Evolutionary conservation across 2,113 vertebrate genomes (phyloP), one percentile per base, ranked within the genome.

Genomic region (Cheirogaleus medius): DNA sequence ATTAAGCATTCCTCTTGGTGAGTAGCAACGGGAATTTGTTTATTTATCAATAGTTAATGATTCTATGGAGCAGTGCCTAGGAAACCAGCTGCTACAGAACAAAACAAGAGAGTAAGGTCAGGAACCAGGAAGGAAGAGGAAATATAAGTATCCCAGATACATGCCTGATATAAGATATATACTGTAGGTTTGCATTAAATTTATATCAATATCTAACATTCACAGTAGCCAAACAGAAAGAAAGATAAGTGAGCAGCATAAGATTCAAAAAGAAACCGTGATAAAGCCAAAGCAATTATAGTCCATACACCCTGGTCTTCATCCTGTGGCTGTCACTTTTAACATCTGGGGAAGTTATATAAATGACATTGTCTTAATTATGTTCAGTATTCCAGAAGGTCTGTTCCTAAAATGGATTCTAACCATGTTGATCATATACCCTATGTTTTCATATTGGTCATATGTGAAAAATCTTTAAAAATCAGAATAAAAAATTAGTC

Each of bases 11-110:
- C 60, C 13, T 71, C 74, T 66, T 63, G 47, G 39, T 68, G 54
- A 77, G 37, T 14, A 91, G 54, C 54, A 95, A 91, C 7, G 94
- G 60, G 27, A 52, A 95, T 94, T 91, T 90, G 54, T 95, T 94
- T 89, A 64, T 68, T 91, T 83, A 66, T 54, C 39, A 9, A 27
- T 44, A 91, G 95, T 82, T 81, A 97, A 94, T 93, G 68, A 95
- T 94, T 93, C 63, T 83, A 56, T 21, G 42, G n/a, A 88, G 39
- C 23, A 42, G 21, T 42, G 21, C 17, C 91, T 91, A 77, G 94
- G 49, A 86, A 94, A 92, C 77, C 77, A 94, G 60, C 25, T 80
- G 44, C 49, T 76, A n/a, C 3, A 69, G 32, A 93, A 63, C 44
- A 23, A 91, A 96, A 68, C 27, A 78, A 20, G 34, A 74, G 37